Evolutionary conservation across 2,888 invertebrate species (phyloP).

Genomic region (Mylabris sibirica): DNA sequence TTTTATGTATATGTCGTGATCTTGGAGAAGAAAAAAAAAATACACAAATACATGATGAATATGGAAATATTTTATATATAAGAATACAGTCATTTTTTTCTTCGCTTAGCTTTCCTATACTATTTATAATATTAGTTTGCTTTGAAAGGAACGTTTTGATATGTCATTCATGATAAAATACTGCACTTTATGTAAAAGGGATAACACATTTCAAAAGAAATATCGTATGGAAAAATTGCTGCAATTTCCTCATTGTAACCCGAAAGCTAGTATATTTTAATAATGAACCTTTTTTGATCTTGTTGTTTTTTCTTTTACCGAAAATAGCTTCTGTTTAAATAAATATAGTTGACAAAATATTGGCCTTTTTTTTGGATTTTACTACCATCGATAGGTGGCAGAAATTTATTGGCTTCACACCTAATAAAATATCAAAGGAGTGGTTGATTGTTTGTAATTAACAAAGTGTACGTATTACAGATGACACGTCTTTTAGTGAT

Average conservation of each 20-base stretch:
- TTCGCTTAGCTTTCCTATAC: not conserved
- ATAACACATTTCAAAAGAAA: not conserved
- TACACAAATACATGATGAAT: not conserved
- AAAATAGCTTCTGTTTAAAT: not conserved
- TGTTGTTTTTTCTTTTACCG: not conserved
- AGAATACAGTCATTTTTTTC: not conserved
- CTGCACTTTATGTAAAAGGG: not conserved
- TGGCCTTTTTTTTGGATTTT: not conserved
- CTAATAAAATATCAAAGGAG: not conserved
- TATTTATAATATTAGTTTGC: not conserved
- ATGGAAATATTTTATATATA: not conserved
- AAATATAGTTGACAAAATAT: not conserved
- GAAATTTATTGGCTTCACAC: not conserved
- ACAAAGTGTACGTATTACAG: not conserved
- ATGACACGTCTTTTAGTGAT: not conserved
- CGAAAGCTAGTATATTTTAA: not conserved
- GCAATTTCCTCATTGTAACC: not conserved
- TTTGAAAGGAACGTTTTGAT: constrained; percentile 3
- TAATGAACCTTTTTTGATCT: not conserved
- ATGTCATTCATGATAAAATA: constrained; percentile 9
- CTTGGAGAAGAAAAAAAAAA: too few relatives aligned
- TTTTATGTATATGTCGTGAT: too few relatives aligned
- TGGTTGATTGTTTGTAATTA: not conserved
- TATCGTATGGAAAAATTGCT: not conserved
- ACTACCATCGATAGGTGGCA: not conserved